Evolutionary conservation across 2,797 vertebrate species (phyloP).

Genomic region (Coregonus sp.): DNA sequence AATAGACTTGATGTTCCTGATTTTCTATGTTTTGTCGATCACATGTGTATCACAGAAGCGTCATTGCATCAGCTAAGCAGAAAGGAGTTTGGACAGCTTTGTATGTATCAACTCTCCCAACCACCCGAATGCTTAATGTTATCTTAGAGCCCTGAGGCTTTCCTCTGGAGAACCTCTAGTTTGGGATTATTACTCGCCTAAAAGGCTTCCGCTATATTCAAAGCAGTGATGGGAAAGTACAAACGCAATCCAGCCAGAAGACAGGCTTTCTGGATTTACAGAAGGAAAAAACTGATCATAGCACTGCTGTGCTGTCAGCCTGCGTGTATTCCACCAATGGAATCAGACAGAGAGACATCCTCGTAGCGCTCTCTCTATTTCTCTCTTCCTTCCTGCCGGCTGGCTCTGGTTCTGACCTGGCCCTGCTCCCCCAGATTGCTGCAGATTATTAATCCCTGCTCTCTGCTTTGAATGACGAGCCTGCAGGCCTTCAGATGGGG

Average conservation of each 20-base stretch:
- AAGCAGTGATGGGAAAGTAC: constrained; percentile 45
- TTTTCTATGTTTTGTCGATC: constrained; percentile 44
- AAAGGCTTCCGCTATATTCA: constrained; percentile 30
- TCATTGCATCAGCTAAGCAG: constrained; percentile 65
- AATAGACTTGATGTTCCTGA: constrained; percentile 72
- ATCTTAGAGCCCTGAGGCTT: constrained; percentile 43
- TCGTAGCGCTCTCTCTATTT: neutral
- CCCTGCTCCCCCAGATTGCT: constrained; percentile 56
- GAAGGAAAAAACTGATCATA: neutral
- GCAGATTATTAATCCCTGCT: constrained; percentile 67
- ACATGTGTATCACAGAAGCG: constrained; percentile 60
- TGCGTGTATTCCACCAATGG: neutral
- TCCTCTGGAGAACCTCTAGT: constrained; percentile 34
- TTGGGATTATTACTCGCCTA: constrained; percentile 14
- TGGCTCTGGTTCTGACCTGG: constrained; percentile 44
- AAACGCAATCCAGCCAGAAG: constrained; percentile 52
- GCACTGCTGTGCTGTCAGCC: constrained; percentile 14
- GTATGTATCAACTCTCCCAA: constrained; percentile 68
- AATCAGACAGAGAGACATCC: neutral
- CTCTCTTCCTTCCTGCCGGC: neutral
- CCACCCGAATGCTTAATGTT: constrained; percentile 26
- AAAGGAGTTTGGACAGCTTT: constrained; percentile 74
- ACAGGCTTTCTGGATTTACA: constrained; percentile 60
- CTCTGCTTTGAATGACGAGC: constrained; percentile 30
- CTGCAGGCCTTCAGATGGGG: constrained; percentile 24